phyloP scores from a whole-genome alignment of 2,797 vertebrate genomes.

The Argyrosomus regius region DNA sequence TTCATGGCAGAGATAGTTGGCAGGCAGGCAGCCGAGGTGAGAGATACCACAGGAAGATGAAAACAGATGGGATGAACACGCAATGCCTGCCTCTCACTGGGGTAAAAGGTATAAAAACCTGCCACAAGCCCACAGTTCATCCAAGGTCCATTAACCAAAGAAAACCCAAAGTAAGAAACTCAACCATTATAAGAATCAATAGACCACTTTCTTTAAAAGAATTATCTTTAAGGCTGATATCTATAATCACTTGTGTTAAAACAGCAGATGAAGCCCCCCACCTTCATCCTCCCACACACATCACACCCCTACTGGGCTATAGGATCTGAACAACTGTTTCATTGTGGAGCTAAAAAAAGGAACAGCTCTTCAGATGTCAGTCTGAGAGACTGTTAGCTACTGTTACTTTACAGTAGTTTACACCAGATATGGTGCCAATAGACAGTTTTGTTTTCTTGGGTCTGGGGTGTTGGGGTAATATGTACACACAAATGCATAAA shows the following conservation, averaged over 20 bases:
- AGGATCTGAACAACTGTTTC: slow-evolving; percentile 69
- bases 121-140: background rate
- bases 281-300: slow-evolving; percentile 47
- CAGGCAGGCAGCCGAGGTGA: slow-evolving; percentile 48
- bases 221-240: background rate
- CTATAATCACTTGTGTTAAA: background rate
- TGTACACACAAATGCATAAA: background rate
- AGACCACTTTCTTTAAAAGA: background rate
- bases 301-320: slow-evolving; percentile 60
- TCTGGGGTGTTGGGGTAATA: background rate
- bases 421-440: background rate
- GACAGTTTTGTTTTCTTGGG: background rate
- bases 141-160: background rate
- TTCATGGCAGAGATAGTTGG: slow-evolving; percentile 50
- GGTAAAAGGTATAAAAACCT: slow-evolving; percentile 17
- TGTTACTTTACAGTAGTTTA: slow-evolving; percentile 30
- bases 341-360: slow-evolving; percentile 44
- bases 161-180: background rate
- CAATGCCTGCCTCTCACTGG: slow-evolving; percentile 35
- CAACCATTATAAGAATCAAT: background rate
- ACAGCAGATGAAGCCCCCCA: slow-evolving; percentile 52
- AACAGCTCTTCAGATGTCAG: slow-evolving; percentile 32
- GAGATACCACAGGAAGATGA: slow-evolving; percentile 48
- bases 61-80: slow-evolving; percentile 63
- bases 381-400: slow-evolving; percentile 10